A percentile compares a stretch with the other conserved stretches of the same genome.
These are phyloP conservation scores for Clusia tigrina DNA, from an alignment of 2,888 invertebrate genomes.

Conservation along the genomic window DNA sequence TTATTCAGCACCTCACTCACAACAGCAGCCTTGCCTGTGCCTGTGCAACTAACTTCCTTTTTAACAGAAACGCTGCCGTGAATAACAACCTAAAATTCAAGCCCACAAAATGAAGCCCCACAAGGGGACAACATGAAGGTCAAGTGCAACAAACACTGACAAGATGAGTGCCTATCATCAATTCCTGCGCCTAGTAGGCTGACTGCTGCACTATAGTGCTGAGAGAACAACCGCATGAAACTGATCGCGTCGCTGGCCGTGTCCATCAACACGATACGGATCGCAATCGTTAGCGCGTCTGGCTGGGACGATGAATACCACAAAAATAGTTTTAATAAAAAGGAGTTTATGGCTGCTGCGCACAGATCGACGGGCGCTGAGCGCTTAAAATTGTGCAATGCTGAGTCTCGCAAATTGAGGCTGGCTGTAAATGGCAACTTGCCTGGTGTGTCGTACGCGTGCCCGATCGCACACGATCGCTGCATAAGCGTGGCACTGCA, in stretches of 20 bases:
- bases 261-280: constrained; percentile 11
- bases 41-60: no score
- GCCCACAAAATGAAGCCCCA: neutral
- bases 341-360: neutral
- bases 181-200: no score
- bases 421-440: neutral
- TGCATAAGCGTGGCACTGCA: neutral
- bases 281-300: neutral
- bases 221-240: constrained; percentile 9
- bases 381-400: no score
- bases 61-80: no score
- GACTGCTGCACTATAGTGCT: no score
- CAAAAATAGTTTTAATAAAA: neutral
- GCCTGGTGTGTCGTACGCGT: constrained; percentile 29
- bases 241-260: constrained; percentile 11
- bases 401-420: neutral
- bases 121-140: neutral
- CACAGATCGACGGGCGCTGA: neutral
- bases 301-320: no score
- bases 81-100: no score
- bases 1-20: neutral
- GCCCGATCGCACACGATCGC: constrained; percentile 17
- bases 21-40: no score
- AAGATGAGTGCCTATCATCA: no score
- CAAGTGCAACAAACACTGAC: neutral